Conservation (phyloP, 2,888 invertebrate species). For the Phyto melanocephala region DNA sequence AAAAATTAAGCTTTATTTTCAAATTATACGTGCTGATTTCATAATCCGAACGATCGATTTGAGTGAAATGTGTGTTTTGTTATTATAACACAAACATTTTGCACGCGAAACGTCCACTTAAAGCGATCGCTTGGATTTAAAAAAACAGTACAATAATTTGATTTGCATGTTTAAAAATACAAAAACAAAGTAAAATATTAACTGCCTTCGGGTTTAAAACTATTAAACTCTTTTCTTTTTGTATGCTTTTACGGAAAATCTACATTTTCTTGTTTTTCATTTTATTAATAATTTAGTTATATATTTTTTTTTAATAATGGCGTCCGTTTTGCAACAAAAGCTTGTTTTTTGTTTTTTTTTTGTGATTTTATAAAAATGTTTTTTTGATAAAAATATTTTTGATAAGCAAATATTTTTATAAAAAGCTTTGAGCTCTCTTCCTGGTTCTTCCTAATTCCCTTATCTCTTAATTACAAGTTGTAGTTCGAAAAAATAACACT, state of each 20-base stretch:
- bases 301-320: slow-evolving; percentile 14
- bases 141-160: slow-evolving; percentile 13
- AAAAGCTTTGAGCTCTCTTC: slow-evolving; percentile 26
- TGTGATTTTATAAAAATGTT: slow-evolving; percentile 43
- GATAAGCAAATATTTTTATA: background rate
- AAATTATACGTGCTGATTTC: too few relatives aligned
- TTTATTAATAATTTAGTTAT: background rate
- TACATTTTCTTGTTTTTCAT: background rate
- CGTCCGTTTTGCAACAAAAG: slow-evolving; percentile 38
- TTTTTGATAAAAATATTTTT: slow-evolving; percentile 27
- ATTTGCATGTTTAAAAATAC: slow-evolving; percentile 41
- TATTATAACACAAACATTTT: too few relatives aligned
- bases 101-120: too few relatives aligned
- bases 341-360: slow-evolving; percentile 33
- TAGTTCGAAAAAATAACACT: background rate
- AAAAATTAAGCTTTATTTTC: too few relatives aligned
- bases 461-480: background rate
- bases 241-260: slow-evolving; percentile 34
- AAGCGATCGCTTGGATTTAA: too few relatives aligned
- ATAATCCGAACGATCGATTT: too few relatives aligned
- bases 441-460: background rate
- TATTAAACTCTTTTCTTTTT: slow-evolving; percentile 35
- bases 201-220: slow-evolving; percentile 60
- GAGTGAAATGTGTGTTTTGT: too few relatives aligned
- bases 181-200: slow-evolving; percentile 18